phyloP scores from a whole-genome alignment of 2,888 invertebrate genomes.

The Athalia circularis region DNA sequence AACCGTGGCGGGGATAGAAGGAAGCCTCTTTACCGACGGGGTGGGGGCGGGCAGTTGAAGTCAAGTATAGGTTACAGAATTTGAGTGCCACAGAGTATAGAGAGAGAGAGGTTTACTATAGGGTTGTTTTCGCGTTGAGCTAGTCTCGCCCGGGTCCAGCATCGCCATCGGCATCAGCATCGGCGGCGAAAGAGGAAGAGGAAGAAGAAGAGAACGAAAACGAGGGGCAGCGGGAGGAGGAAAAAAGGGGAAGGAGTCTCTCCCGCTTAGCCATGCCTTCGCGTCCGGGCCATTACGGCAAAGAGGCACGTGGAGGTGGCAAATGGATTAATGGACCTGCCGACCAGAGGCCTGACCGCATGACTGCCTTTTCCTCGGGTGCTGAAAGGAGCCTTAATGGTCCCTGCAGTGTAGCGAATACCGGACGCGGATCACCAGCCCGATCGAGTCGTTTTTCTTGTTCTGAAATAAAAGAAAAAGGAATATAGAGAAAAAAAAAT shows the following conservation, averaged over 20 bases:
- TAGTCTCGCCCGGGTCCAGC: too few species aligned
- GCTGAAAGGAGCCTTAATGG: conserved; percentile 40
- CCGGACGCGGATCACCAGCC: conserved; percentile 35
- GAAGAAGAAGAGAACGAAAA: too few species aligned
- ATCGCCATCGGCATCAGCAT: too few species aligned
- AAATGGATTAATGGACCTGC: conserved; percentile 44
- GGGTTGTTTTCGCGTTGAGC: too few species aligned
- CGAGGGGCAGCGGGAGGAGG: too few species aligned
- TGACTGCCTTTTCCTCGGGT: conserved; percentile 40
- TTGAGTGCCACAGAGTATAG: too few species aligned
- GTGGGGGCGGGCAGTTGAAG: neutral
- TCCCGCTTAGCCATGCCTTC: neutral
- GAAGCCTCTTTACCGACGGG: conserved; percentile 12
- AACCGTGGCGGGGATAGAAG: neutral
- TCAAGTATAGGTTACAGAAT: neutral
- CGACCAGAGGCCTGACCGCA: conserved; percentile 42
- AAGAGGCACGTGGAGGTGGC: conserved; percentile 42
- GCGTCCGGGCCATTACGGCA: conserved; percentile 40
- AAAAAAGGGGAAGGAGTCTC: neutral
- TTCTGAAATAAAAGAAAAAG: neutral
- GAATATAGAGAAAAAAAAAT: too few species aligned
- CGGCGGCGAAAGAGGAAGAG: too few species aligned
- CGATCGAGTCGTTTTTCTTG: conserved; percentile 38
- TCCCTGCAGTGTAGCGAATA: conserved; percentile 11
- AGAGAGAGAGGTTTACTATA: too few species aligned